A percentile compares a stretch with the other conserved stretches of the same genome.
Evolutionary conservation across 2,113 vertebrate genomes (phyloP).

Genomic region (Clarias batrachus): DNA sequence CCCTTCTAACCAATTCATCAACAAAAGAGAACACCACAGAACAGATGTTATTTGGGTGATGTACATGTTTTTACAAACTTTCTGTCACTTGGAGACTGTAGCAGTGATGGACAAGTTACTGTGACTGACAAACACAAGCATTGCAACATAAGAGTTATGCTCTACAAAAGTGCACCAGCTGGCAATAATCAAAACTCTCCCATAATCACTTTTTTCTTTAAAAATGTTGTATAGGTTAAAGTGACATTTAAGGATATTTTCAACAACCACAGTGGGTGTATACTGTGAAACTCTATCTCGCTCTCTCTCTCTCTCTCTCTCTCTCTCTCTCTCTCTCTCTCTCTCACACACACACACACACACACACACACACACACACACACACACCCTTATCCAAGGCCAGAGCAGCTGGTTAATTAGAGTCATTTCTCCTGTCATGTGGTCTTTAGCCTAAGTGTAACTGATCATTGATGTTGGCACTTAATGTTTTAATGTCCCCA

Average conservation of each 20-base stretch:
- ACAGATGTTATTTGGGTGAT: neutral
- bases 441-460: slow-evolving; percentile 30
- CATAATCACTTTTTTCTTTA: neutral
- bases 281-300: neutral
- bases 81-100: neutral
- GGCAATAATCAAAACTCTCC: neutral
- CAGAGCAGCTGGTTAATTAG: slow-evolving; percentile 39
- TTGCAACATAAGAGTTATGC: neutral
- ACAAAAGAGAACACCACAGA: neutral
- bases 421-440: slow-evolving; percentile 39
- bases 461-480: slow-evolving; percentile 38
- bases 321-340: too few relatives aligned
- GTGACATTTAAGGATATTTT: neutral
- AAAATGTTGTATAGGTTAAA: neutral
- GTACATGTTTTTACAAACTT: neutral
- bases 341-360: slow-evolving; percentile 2
- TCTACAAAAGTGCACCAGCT: slow-evolving; percentile 13
- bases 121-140: neutral
- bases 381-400: slow-evolving; percentile 9
- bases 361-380: neutral
- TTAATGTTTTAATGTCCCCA: slow-evolving; percentile 18
- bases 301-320: neutral
- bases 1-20: neutral
- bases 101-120: neutral
- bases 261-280: neutral